phyloP scores from a whole-genome alignment of 2,888 invertebrate species.

The Callimorpha dominula region DNA sequence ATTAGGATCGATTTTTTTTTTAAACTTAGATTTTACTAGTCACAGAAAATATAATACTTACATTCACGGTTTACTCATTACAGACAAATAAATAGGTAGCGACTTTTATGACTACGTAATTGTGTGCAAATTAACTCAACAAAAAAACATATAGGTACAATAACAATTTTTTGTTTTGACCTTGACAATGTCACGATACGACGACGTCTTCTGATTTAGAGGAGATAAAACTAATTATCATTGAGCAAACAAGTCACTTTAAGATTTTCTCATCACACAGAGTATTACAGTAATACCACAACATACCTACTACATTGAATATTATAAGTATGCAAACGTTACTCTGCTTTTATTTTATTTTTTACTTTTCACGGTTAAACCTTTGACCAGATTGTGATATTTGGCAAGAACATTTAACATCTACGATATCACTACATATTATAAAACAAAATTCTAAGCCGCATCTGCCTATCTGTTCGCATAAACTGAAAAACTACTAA shows the following conservation, averaged over 20 bases:
- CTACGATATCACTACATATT: too few relatives aligned
- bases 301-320: background rate
- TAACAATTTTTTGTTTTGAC: background rate
- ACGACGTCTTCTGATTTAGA: background rate
- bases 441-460: too few relatives aligned
- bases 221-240: constrained; percentile 2
- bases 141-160: background rate
- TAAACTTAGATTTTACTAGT: background rate
- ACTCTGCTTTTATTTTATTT: too few relatives aligned
- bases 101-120: background rate
- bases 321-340: background rate
- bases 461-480: too few relatives aligned
- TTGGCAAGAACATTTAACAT: background rate
- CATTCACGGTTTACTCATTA: background rate
- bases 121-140: too few relatives aligned
- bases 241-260: constrained; percentile 1
- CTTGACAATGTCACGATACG: constrained; percentile 13
- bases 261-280: background rate
- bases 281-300: background rate
- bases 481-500: too few relatives aligned
- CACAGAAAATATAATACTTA: background rate
- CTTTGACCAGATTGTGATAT: background rate
- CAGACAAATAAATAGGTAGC: background rate
- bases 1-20: too few relatives aligned
- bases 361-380: too few relatives aligned